Base-by-base conservation (phyloP, 2,797 vertebrate species). In the Micrastur ruficollis region DNA sequence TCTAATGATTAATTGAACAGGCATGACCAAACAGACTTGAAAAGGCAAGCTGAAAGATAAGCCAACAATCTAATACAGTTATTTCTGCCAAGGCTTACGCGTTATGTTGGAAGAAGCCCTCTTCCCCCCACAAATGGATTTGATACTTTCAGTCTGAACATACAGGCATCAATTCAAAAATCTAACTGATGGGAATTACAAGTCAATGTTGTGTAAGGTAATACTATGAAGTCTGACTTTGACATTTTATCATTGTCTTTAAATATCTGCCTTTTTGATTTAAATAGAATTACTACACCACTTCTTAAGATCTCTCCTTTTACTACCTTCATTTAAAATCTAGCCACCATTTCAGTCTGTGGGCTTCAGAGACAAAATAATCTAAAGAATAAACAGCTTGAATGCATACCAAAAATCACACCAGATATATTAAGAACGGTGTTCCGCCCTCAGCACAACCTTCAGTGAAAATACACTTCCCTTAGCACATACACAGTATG, bases 341-440 rank as follows among this genome's bases (percentile, higher is more conserved):
- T 63, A 93, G 56, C 36, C 42, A 80, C 46, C 40, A 55, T 78
- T 96, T 88, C 82, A 75, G 75, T 62, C 86, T 91, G 65, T 49
- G 56, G 62, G 66, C 53, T 89, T 74, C 75, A 70, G 50, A 91
- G 89, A 84, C 63, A 76, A 95, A 95, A 93, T 27, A 85, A 67
- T 62, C 81, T 75, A 53, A 84, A 82, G 81, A 93, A 90, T 49
- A 89, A 94, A 87, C 78, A 95, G 90, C 75, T 83, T 65, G 56
- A 76, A 91, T 4, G 31, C 9, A 12, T 49, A 89, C 16, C 58
- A 92, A 88, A 75, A 95, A 83, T 78, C 67, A 86, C 76, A 92
- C 5, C 62, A 96, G 75, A 72, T 92, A 89, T 74, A 93, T 71
- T 91, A 86, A 93, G 93, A 97, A 95, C 76, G 78, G 56, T 2